Percentiles rank a stretch among this genome's conserved stretches.
Evolutionary conservation across 1,140 invertebrate species (phyloP).

Genomic region (Hypothenemus hampei): DNA sequence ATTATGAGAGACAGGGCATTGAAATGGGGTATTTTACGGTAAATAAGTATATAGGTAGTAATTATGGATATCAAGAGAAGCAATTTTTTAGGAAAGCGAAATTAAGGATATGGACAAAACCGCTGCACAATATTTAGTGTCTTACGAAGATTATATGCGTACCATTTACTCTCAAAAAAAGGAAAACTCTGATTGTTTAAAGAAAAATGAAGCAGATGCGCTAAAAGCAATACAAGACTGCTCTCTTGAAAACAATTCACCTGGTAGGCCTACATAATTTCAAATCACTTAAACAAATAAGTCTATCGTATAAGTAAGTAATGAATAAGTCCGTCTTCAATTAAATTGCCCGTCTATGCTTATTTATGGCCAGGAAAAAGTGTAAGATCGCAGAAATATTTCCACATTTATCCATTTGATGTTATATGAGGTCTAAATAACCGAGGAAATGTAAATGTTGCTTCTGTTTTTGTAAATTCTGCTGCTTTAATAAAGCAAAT

Average conservation of each 20-base stretch:
- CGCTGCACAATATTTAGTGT: slow-evolving; percentile 7
- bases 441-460: too few species aligned
- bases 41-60: slow-evolving; percentile 1
- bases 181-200: background rate
- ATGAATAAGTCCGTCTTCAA: background rate
- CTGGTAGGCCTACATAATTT: too few species aligned
- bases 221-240: too few species aligned
- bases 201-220: background rate
- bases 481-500: too few species aligned
- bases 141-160: slow-evolving; percentile 23
- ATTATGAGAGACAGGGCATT: slow-evolving; percentile 33
- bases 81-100: slow-evolving; percentile 23
- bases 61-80: background rate
- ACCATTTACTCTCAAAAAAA: background rate
- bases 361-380: too few species aligned
- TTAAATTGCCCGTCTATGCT: too few species aligned
- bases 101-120: slow-evolving; percentile 10
- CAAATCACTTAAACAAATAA: too few species aligned
- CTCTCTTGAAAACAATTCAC: too few species aligned
- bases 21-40: slow-evolving; percentile 33
- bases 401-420: too few species aligned
- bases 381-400: too few species aligned
- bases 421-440: too few species aligned
- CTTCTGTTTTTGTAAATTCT: too few species aligned
- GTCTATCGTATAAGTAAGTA: background rate